Percentiles rank a stretch among this genome's conserved stretches.
Conservation (phyloP, 2,888 invertebrate species). For the Geotrupes spiniger region DNA sequence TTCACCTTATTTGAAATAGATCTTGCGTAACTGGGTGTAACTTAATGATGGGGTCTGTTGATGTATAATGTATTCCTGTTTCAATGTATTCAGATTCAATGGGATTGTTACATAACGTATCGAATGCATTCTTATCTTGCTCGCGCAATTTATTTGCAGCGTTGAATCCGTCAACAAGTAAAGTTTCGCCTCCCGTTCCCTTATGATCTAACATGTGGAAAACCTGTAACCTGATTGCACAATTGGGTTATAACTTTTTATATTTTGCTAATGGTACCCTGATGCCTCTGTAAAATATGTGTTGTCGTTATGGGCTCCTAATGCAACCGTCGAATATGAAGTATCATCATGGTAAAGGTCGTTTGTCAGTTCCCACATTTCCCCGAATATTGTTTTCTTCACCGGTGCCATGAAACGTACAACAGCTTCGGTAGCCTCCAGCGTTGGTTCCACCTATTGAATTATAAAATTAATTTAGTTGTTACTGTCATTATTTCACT, state of each 20-base stretch:
- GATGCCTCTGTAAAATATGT: slow-evolving; percentile 75
- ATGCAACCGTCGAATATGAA: slow-evolving; percentile 65
- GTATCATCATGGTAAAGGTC: slow-evolving; percentile 64
- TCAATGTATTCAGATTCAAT: slow-evolving; percentile 67
- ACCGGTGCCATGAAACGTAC: slow-evolving; percentile 60
- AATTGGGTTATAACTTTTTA: not conserved
- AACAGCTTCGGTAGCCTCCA: slow-evolving; percentile 55
- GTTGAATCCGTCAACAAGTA: slow-evolving; percentile 72
- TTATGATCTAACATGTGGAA: slow-evolving; percentile 60
- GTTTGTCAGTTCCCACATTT: slow-evolving; percentile 67
- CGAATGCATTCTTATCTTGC: slow-evolving; percentile 56
- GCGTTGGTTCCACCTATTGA: slow-evolving; percentile 51
- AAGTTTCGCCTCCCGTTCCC: slow-evolving; percentile 68
- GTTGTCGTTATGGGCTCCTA: slow-evolving; percentile 74
- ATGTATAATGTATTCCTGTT: slow-evolving; percentile 57
- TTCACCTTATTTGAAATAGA: slow-evolving; percentile 63
- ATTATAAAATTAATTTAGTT: slow-evolving; percentile 37
- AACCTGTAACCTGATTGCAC: slow-evolving; percentile 51
- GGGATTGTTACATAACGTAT: slow-evolving; percentile 56
- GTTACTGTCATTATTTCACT: slow-evolving; percentile 40
- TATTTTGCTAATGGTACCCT: slow-evolving; percentile 52
- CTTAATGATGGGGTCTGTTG: slow-evolving; percentile 59
- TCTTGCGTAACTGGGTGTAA: slow-evolving; percentile 56
- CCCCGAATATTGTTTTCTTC: slow-evolving; percentile 70
- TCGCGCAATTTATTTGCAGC: slow-evolving; percentile 59